A percentile compares a stretch with the other conserved stretches of the same genome.
Conservation (phyloP, 1,140 invertebrate genomes). For the Tribolium madens region DNA sequence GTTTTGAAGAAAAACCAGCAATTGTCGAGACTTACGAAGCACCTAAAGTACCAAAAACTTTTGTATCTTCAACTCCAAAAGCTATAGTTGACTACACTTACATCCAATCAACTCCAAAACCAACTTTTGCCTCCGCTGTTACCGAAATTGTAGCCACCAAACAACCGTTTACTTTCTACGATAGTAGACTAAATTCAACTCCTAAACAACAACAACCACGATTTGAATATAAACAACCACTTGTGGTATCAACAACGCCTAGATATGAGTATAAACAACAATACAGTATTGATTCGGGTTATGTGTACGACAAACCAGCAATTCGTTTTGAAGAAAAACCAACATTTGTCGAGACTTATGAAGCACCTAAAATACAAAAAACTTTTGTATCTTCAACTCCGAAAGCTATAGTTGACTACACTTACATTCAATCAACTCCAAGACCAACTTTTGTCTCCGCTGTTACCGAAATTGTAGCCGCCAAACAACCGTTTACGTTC, state of each 20-base stretch:
- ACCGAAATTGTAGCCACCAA: constrained; percentile 49
- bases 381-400: constrained; percentile 11
- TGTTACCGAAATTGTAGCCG: constrained; percentile 48
- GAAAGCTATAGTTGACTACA: constrained; percentile 55
- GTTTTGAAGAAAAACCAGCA: constrained; percentile 64
- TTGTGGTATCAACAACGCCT: constrained; percentile 24
- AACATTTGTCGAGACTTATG: too few species aligned
- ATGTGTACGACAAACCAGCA: constrained; percentile 66
- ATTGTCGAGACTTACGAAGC: constrained; percentile 48
- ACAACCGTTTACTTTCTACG: constrained; percentile 49
- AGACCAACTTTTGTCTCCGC: constrained; percentile 58
- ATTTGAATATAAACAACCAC: constrained; percentile 1
- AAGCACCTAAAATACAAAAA: constrained; percentile 32
- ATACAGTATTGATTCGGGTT: constrained; percentile 60
- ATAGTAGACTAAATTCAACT: constrained; percentile 52
- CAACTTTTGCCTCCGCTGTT: constrained; percentile 56
- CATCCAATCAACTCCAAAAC: constrained; percentile 57
- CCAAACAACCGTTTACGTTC: constrained; percentile 45
- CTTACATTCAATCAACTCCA: constrained; percentile 55
- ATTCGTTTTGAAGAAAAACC: constrained; percentile 65
- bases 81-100: constrained; percentile 57
- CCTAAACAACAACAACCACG: constrained; percentile 21
- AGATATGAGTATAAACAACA: constrained; percentile 22
- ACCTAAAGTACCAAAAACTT: constrained; percentile 5
- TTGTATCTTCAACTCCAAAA: constrained; percentile 10